Conservation (phyloP, 1,140 invertebrate genomes). For the Aphelenchoides fujianensis region DNA sequence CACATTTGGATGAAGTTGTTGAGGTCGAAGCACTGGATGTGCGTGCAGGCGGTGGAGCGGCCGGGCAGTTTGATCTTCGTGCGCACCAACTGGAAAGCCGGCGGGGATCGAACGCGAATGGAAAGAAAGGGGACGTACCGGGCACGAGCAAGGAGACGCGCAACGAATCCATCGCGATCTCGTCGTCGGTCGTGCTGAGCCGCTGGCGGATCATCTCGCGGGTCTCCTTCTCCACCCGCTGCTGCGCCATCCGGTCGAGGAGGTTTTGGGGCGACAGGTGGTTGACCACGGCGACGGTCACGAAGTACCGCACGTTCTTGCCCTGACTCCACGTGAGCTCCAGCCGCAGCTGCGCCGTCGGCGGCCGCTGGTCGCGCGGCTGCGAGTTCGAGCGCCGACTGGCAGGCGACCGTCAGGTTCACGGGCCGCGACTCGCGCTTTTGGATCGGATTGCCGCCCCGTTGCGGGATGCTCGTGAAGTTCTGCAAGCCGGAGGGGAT, state of each 20-base stretch:
- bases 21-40: conserved; percentile 97
- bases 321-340: no score
- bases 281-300: conserved; percentile 44
- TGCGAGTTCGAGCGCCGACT: no score
- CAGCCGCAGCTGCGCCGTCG: no score
- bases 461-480: no score
- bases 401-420: no score
- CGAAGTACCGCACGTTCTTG: conserved; percentile 50
- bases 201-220: conserved; percentile 39
- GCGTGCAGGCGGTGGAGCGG: conserved; percentile 80
- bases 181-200: conserved; percentile 78
- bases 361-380: no score
- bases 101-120: not conserved
- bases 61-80: conserved; percentile 78
- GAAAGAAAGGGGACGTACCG: no score
- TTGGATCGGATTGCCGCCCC: no score
- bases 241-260: conserved; percentile 34
- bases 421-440: no score
- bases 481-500: no score
- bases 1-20: conserved; percentile 87
- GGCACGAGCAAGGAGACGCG: conserved; percentile 79
- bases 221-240: conserved; percentile 25
- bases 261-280: conserved; percentile 37
- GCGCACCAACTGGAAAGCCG: conserved; percentile 74
- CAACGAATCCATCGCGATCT: conserved; percentile 87